Conservation (phyloP, 2,113 vertebrate genomes). For the Trogon melanurus region DNA sequence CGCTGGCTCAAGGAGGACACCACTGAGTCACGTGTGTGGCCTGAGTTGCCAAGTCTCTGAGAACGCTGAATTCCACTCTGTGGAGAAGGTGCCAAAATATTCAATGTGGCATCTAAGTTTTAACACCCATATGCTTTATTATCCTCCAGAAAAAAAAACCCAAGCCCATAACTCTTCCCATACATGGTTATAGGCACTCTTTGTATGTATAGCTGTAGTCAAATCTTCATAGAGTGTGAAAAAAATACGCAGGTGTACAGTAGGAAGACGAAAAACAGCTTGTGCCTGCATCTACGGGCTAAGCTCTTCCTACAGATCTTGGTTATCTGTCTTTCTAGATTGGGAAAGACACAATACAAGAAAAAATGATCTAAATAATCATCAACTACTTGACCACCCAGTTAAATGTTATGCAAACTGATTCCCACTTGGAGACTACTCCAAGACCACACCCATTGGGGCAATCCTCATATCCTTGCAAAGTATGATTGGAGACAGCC, state of each 20-base stretch:
- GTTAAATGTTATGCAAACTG: neutral
- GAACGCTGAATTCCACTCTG: neutral
- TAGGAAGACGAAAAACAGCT: neutral
- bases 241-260: neutral
- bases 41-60: neutral
- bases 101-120: neutral
- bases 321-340: neutral
- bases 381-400: neutral
- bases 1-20: neutral
- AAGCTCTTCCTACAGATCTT: neutral
- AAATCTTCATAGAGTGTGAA: neutral
- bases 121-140: neutral
- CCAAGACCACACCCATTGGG: rapidly evolving
- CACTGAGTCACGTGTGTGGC: neutral
- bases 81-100: neutral
- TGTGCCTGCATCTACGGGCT: neutral
- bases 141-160: neutral
- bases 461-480: neutral
- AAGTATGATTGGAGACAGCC: neutral
- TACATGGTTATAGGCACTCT: neutral
- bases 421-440: neutral
- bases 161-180: neutral
- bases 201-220: neutral
- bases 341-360: neutral
- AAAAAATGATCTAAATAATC: neutral